Evolutionary conservation across 64 coral and sea anemone genomes (phyloP), one percentile per base, ranked within the genome.

Genomic region (Dendrophyllia cribrosa): DNA sequence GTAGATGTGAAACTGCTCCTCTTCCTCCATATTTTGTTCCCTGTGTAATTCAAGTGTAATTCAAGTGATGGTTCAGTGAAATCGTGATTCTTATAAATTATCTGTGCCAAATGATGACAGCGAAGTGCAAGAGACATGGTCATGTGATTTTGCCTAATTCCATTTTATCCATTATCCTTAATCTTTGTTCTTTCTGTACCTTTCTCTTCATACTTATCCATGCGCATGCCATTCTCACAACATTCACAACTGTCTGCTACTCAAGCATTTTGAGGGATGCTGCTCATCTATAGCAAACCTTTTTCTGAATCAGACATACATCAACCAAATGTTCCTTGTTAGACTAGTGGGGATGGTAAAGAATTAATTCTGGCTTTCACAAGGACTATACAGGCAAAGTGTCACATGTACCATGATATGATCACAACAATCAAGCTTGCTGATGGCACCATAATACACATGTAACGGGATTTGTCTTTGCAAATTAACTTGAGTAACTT

Each of bases 121-220:
- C 88, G 83, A 97, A 97, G 95, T 97, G 95, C 92, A 97, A 74
- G 92, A 82, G 95, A 97, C 55, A 59, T 75, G 92, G 85, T 67
- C 26, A 43, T 87, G 13, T 66, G 43, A 79, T 14, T 2, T 88
- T 85, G 72, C 82, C 74, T 19, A 8, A 72, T 91, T 58, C 75
- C 53, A 70, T 58, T 46, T 25, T 25, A 26, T 76, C 6, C 66
- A 53, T 51, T 70, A 15, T 78, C 16, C 44, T 79, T 51, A 34
- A 46, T 61, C 74, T 62, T 48, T 59, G 24, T 66, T 20, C 58
- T 49, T 44, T 2, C 2, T 50, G 69, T 4, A 43, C 59, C 47
- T 62, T 17, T 59, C 26, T 74, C 58, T 50, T 19, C 83, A 52
- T 66, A 88, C 86, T 58, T 64, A 79, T 67, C 51, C 66, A 90